A percentile compares a stretch with the other conserved stretches of the same genome.
Conservation (phyloP, 2,888 invertebrate species). For the Imbricaverruca yamaguchii region DNA sequence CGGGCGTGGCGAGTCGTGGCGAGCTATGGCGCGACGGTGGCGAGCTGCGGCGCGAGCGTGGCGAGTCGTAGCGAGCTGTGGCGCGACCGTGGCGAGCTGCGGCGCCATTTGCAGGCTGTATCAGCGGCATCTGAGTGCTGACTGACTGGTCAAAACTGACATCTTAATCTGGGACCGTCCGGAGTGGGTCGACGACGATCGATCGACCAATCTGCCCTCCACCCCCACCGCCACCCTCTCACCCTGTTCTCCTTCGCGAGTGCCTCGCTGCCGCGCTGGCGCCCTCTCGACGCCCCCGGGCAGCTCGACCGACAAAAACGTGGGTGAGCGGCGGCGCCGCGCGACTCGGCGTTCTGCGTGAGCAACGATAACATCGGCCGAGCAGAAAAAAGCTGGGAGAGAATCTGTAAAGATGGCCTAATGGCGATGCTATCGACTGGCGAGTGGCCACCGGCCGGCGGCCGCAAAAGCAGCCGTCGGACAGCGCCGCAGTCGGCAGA, state of each 20-base stretch:
- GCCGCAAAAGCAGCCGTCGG: no score
- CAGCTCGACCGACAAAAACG: neutral
- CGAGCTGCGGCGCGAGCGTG: neutral
- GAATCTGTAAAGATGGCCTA: conserved; percentile 19
- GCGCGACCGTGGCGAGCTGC: neutral
- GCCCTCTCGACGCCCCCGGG: neutral
- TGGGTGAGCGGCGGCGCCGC: neutral
- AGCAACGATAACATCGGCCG: neutral
- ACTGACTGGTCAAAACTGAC: neutral
- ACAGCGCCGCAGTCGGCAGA: no score
- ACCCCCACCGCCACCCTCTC: no score
- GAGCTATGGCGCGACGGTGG: neutral
- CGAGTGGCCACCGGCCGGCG: no score
- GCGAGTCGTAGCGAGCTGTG: neutral
- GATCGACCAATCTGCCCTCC: no score
- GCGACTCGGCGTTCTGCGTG: neutral
- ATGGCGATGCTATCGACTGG: conserved; percentile 13
- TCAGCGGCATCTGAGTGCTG: neutral
- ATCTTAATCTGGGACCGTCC: neutral
- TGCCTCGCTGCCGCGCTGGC: neutral
- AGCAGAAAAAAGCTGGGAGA: neutral
- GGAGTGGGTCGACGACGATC: no score
- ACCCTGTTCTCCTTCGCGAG: no score
- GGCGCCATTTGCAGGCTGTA: neutral
- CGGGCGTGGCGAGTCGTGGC: neutral